Conservation (phyloP, 2,797 vertebrate genomes). For the Sebastes minor region DNA sequence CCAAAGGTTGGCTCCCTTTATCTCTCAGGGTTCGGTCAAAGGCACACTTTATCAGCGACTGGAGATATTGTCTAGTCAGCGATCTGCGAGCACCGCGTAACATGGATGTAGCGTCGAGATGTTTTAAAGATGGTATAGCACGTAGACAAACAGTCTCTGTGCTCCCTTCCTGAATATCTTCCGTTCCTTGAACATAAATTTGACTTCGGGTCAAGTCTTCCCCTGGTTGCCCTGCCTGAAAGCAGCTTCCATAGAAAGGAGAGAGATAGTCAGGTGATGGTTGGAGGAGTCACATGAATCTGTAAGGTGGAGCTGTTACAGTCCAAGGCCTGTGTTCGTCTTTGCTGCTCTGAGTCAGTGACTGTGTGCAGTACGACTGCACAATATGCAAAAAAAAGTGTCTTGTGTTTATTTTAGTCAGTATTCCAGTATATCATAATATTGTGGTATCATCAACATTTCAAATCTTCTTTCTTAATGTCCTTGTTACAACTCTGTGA, state of each 20-base stretch:
- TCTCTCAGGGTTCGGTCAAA: slow-evolving; percentile 60
- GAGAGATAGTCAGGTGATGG: slow-evolving; percentile 75
- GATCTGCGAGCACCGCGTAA: slow-evolving; percentile 12
- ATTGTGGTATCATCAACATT: slow-evolving; percentile 20
- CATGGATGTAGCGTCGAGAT: slow-evolving; percentile 8
- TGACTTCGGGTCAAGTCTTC: slow-evolving; percentile 54
- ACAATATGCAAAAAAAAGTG: slow-evolving; percentile 41
- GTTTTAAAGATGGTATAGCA: slow-evolving; percentile 32
- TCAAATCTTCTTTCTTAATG: slow-evolving; percentile 1
- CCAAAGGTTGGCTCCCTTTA: slow-evolving; percentile 65
- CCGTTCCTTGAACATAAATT: slow-evolving; percentile 54
- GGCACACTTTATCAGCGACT: slow-evolving; percentile 50
- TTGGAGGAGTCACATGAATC: slow-evolving; percentile 77
- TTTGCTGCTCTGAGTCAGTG: slow-evolving; percentile 53
- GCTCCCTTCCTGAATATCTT: slow-evolving; percentile 25
- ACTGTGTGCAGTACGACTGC: slow-evolving; percentile 24
- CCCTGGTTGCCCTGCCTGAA: slow-evolving; percentile 46
- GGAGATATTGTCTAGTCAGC: slow-evolving; percentile 44
- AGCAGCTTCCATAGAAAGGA: slow-evolving; percentile 61
- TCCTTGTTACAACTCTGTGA: slow-evolving; percentile 2
- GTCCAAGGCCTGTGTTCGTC: slow-evolving; percentile 70
- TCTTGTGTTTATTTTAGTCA: slow-evolving; percentile 41
- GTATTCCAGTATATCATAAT: slow-evolving; percentile 18
- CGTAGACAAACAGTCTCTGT: slow-evolving; percentile 36
- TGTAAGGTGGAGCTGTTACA: slow-evolving; percentile 77